phyloP scores from a whole-genome alignment of 1,140 invertebrate species.

The Pristionchus pacificus region DNA sequence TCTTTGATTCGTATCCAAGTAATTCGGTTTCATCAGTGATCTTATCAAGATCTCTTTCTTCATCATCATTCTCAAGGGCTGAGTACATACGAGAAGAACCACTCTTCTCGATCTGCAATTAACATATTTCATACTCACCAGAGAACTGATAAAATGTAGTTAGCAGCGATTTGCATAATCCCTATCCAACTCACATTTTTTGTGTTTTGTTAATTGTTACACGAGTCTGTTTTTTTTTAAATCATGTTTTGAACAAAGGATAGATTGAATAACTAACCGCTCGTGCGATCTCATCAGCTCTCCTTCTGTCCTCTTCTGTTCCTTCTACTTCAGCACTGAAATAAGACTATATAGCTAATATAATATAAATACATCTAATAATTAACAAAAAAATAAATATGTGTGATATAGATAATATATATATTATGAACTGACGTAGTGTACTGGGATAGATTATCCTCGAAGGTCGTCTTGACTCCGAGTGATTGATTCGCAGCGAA shows the following conservation, averaged over 20 bases:
- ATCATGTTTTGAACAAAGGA: too few relatives aligned
- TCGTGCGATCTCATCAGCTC: slow-evolving; percentile 20
- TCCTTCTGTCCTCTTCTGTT: slow-evolving; percentile 10
- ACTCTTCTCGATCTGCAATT: slow-evolving; percentile 20
- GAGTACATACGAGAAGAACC: neutral
- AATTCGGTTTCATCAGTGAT: slow-evolving; percentile 1
- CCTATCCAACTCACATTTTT: too few relatives aligned
- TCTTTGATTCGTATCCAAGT: neutral
- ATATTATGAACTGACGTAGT: slow-evolving; percentile 21
- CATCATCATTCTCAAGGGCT: slow-evolving; percentile 28
- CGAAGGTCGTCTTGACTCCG: slow-evolving; percentile 19
- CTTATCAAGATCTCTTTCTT: slow-evolving; percentile 32
- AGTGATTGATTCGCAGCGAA: slow-evolving; percentile 22
- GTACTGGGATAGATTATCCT: slow-evolving; percentile 30
- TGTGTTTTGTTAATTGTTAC: too few relatives aligned
- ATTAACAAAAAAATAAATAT: neutral
- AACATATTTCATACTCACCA: too few relatives aligned
- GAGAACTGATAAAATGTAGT: too few relatives aligned
- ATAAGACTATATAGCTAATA: slow-evolving; percentile 8
- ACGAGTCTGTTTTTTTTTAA: too few relatives aligned
- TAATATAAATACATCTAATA: neutral
- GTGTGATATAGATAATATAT: neutral
- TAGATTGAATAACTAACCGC: too few relatives aligned
- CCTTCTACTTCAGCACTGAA: slow-evolving; percentile 21
- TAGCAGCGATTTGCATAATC: too few relatives aligned